A percentile compares a stretch with the other conserved stretches of the same genome.
Conservation (phyloP, 2,888 invertebrate genomes). For the Serripes groenlandicus region DNA sequence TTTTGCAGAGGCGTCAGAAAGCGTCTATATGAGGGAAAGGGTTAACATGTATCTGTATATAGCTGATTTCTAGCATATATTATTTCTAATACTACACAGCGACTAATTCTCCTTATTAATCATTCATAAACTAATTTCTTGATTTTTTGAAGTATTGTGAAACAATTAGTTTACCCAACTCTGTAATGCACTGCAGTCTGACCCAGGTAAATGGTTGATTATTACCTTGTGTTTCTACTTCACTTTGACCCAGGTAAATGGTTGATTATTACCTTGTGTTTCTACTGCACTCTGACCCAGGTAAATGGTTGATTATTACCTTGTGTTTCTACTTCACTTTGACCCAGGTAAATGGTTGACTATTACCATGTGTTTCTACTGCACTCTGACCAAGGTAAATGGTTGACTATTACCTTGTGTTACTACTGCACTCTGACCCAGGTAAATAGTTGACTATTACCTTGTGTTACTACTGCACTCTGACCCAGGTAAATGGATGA, state of each 20-base stretch:
- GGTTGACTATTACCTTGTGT: conserved; percentile 74
- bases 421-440: conserved; percentile 91
- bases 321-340: conserved; percentile 88
- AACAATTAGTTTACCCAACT: too few species aligned
- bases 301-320: conserved; percentile 74
- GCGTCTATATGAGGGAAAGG: too few species aligned
- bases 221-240: too few species aligned
- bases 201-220: conserved; percentile 16
- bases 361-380: conserved; percentile 81
- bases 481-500: conserved; percentile 85
- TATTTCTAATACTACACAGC: too few species aligned
- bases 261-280: background rate
- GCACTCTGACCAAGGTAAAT: conserved; percentile 89
- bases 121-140: too few species aligned
- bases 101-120: too few species aligned
- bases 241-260: too few species aligned
- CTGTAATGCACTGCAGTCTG: background rate
- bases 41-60: too few species aligned
- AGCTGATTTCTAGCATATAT: too few species aligned
- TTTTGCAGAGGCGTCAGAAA: too few species aligned
- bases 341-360: conserved; percentile 97
- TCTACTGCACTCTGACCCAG: background rate
- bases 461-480: conserved; percentile 88
- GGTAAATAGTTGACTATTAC: conserved; percentile 91
- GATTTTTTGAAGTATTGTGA: too few species aligned